These are phyloP conservation scores for Trachelus tabidus DNA, from an alignment of 2,888 invertebrate genomes.

Conservation along the genomic window DNA sequence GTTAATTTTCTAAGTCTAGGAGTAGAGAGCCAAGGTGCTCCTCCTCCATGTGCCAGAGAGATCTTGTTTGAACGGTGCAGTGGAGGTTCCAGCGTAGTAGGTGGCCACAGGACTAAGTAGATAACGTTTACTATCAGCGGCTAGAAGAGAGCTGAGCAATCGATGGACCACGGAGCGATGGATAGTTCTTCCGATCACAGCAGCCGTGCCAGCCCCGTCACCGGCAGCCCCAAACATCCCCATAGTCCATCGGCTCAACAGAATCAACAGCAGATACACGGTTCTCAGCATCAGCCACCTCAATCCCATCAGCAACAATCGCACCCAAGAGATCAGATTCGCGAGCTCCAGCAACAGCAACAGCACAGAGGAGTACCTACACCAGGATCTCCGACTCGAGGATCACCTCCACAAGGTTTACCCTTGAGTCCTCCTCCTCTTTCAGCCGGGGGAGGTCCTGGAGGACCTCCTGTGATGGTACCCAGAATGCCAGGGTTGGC, in stretches of 20 bases:
- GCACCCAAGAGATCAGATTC: constrained; percentile 43
- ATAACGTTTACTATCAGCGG: neutral
- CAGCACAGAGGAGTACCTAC: constrained; percentile 67
- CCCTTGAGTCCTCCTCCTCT: constrained; percentile 76
- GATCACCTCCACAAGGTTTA: constrained; percentile 69
- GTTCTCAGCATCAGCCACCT: constrained; percentile 52
- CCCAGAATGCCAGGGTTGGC: constrained; percentile 81
- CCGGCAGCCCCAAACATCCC: constrained; percentile 61
- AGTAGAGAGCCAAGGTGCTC: neutral
- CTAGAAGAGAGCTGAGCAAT: constrained; percentile 18
- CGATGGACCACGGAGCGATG: constrained; percentile 63
- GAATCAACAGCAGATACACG: constrained; percentile 21
- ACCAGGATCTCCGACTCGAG: constrained; percentile 66
- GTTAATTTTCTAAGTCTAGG: neutral
- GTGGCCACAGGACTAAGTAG: neutral
- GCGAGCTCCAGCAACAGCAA: constrained; percentile 55
- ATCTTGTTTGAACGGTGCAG: neutral
- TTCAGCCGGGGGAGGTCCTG: constrained; percentile 65
- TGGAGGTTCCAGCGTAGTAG: neutral
- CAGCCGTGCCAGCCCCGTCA: constrained; percentile 63
- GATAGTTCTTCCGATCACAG: constrained; percentile 68
- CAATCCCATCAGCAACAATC: constrained; percentile 56
- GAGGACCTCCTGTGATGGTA: constrained; percentile 71
- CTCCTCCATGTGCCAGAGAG: neutral
- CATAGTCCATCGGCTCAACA: constrained; percentile 43